phyloP scores from a whole-genome alignment of 2,113 vertebrate genomes.

The Mus musculus region DNA sequence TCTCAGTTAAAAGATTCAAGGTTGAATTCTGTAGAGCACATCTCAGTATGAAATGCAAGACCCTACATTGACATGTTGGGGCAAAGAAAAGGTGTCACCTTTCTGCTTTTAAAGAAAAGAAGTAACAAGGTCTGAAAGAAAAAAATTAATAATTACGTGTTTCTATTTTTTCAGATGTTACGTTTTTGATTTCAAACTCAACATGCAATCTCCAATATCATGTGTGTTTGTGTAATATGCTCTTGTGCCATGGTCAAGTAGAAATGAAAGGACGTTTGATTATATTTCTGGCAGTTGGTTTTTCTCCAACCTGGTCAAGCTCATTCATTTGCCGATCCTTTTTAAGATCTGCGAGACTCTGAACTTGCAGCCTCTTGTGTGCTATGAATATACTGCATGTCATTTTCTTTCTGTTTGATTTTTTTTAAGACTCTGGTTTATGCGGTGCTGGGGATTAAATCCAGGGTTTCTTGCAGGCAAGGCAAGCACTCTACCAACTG shows the following conservation, averaged over 20 bases:
- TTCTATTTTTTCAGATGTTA: slow-evolving; percentile 57
- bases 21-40: slow-evolving; percentile 77
- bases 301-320: slow-evolving; percentile 3
- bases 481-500: not conserved
- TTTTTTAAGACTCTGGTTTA: not conserved
- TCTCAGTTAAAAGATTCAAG: slow-evolving; percentile 80
- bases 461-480: not conserved
- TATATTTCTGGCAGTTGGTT: slow-evolving; percentile 59
- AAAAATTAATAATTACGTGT: slow-evolving; percentile 73
- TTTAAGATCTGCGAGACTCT: slow-evolving; percentile 46
- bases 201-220: slow-evolving; percentile 59
- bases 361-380: slow-evolving; percentile 31
- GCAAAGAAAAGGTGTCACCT: slow-evolving; percentile 75
- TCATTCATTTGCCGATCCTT: slow-evolving; percentile 48
- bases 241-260: slow-evolving; percentile 24
- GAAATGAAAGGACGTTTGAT: slow-evolving; percentile 70
- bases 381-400: not conserved
- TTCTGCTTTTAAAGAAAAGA: slow-evolving; percentile 72
- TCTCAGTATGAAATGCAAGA: slow-evolving; percentile 79
- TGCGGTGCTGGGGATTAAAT: not conserved
- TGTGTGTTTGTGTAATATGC: slow-evolving; percentile 39
- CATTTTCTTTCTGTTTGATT: not conserved
- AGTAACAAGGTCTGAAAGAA: slow-evolving; percentile 73
- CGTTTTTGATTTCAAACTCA: slow-evolving; percentile 63
- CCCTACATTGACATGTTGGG: slow-evolving; percentile 63